Base-by-base conservation (phyloP, 2,888 invertebrate genomes). In the Ditula angustiorana region DNA sequence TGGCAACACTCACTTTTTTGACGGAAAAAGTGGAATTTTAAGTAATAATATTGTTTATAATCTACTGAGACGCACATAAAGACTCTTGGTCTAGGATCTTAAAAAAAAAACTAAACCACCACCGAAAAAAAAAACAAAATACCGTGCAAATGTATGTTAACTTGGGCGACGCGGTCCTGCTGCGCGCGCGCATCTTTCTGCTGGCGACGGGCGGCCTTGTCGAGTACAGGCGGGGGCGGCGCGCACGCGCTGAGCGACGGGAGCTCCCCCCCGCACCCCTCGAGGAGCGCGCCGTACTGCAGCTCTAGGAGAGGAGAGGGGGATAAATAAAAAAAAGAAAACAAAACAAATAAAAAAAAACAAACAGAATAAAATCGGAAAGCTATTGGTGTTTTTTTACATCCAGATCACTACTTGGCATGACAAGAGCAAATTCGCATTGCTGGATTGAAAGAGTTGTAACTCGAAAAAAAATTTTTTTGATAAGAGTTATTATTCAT, bases 131-230 rank as follows among this genome's bases (percentile, higher is more conserved):
- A 72, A 77, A 80, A 76, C 76, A 78, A 80, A 95, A 94, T 95
- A 97, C 97, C 97, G 90, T 96, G 96, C 78, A 96, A 94, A 90
- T 97, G 97, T 80, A 96, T 96, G 94, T 96, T 96, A 93, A 96
- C 95, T 93, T 96, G 95, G 77, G 95, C 95, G 77, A 96, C 88
- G 91, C 95, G 95, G 84, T 96, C 96, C 83, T 96, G 92, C 74
- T 95, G 95, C 81, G 96, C 95, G 71, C 95, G 95, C 77, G 95
- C 94, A 77, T 95, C 90, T 85, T 95, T 95, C 69, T 95, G 94
- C 68, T 85, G 87, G 2, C 87, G 81, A 13, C 90, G 86, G 61
- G 88, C 79, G 79, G 95, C 95, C 80, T 95, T 95, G 92, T 95
- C 96, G 68, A 87, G 82, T 85, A 86, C 83, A 85, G 89, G 86